Percentiles rank a stretch among this genome's conserved stretches.
Evolutionary conservation across 2,797 vertebrate genomes (phyloP).

Genomic region (Lagorchestes hirsutus): DNA sequence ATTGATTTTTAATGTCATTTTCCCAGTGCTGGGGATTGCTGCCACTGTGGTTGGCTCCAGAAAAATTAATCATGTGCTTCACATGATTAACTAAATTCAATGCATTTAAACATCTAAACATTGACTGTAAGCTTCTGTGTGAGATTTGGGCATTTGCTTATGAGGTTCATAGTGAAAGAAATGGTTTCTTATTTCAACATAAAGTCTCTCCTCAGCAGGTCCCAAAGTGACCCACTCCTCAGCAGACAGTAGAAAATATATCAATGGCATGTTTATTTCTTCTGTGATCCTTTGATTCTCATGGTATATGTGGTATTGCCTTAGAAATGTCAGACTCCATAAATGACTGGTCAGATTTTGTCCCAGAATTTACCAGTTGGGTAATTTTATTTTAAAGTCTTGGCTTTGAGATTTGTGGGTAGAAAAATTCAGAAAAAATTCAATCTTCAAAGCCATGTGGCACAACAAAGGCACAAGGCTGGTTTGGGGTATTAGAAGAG

Average conservation of each 20-base stretch:
- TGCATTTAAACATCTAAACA: slow-evolving; percentile 39
- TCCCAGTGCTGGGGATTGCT: not conserved
- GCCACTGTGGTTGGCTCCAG: not conserved
- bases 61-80: not conserved
- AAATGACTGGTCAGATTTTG: not conserved
- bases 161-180: slow-evolving; percentile 25
- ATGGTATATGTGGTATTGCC: not conserved
- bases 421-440: not conserved
- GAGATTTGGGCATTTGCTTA: not conserved
- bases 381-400: not conserved
- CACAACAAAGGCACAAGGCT: not conserved
- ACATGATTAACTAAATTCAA: not conserved
- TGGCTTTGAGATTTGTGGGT: not conserved
- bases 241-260: not conserved
- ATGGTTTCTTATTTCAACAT: not conserved
- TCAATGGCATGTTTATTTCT: not conserved
- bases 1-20: not conserved
- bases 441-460: not conserved
- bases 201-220: slow-evolving; percentile 33
- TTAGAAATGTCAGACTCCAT: not conserved
- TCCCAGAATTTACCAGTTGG: not conserved
- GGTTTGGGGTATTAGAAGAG: not conserved
- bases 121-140: not conserved
- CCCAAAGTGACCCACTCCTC: not conserved
- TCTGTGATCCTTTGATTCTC: not conserved